phyloP scores from a whole-genome alignment of 2,888 invertebrate genomes.

The Epinotia ramella region DNA sequence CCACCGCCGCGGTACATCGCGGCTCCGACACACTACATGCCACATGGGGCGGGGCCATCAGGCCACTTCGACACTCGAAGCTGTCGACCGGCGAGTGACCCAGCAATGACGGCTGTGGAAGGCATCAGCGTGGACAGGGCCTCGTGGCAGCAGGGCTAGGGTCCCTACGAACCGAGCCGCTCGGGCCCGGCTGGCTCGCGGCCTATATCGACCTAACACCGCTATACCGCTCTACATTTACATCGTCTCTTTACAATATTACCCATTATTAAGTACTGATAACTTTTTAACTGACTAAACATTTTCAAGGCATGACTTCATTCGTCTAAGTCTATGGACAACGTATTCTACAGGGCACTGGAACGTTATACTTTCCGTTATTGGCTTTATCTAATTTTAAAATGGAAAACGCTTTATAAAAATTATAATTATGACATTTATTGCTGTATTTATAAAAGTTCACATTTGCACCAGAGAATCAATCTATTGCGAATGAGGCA shows the following conservation, averaged over 20 bases:
- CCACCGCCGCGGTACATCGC: too few relatives aligned
- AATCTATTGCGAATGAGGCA: slow-evolving; percentile 71
- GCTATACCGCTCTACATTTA: slow-evolving; percentile 67
- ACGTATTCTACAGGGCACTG: slow-evolving; percentile 84
- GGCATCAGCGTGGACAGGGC: background rate
- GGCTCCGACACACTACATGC: too few relatives aligned
- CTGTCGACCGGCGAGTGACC: background rate
- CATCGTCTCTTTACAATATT: slow-evolving; percentile 68
- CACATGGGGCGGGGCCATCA: background rate
- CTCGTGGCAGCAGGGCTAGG: slow-evolving; percentile 2
- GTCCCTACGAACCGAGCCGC: background rate
- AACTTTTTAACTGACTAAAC: slow-evolving; percentile 80
- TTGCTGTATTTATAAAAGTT: slow-evolving; percentile 76
- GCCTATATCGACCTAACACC: slow-evolving; percentile 59
- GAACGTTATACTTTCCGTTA: slow-evolving; percentile 80
- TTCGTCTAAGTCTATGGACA: slow-evolving; percentile 82
- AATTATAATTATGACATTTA: slow-evolving; percentile 73
- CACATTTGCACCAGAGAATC: slow-evolving; percentile 74
- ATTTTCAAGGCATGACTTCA: slow-evolving; percentile 82
- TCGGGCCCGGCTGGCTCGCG: slow-evolving; percentile 31
- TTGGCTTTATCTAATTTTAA: slow-evolving; percentile 73
- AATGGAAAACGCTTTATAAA: slow-evolving; percentile 78
- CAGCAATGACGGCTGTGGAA: background rate
- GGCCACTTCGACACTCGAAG: background rate
- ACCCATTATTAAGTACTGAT: slow-evolving; percentile 82